Conservation (phyloP, 2,888 invertebrate species). For the Lepidochitona cinerea region DNA sequence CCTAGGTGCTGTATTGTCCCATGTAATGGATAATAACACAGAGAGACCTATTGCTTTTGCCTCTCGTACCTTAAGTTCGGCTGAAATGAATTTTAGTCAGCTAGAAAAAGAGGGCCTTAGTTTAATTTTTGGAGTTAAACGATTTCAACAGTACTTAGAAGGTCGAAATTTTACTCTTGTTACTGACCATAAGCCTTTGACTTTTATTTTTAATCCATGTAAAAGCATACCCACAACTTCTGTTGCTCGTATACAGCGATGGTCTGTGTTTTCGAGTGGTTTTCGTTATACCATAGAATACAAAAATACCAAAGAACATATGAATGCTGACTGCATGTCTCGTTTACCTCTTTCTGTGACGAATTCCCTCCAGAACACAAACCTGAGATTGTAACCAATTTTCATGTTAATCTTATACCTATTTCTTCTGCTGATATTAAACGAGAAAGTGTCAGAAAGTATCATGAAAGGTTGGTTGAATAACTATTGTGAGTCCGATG, state of each 20-base stretch:
- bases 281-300: not conserved
- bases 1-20: constrained; percentile 57
- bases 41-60: constrained; percentile 68
- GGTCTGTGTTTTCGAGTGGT: not conserved
- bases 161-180: not conserved
- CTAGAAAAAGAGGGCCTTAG: constrained; percentile 69
- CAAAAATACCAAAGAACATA: not conserved
- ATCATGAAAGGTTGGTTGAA: constrained; percentile 24
- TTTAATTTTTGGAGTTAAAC: constrained; percentile 56
- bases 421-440: constrained; percentile 3
- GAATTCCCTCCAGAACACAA: too few relatives aligned
- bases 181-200: not conserved
- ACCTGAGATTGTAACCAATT: not conserved
- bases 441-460: constrained; percentile 19
- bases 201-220: not conserved
- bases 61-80: constrained; percentile 68
- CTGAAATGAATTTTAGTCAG: constrained; percentile 65
- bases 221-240: not conserved
- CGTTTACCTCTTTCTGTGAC: not conserved
- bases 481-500: not conserved
- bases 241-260: not conserved
- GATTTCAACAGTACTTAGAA: not conserved
- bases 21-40: constrained; percentile 24
- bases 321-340: too few relatives aligned
- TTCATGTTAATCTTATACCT: not conserved